phyloP scores from a whole-genome alignment of 1,140 invertebrate species.

The Polypedilum vanderplanki region DNA sequence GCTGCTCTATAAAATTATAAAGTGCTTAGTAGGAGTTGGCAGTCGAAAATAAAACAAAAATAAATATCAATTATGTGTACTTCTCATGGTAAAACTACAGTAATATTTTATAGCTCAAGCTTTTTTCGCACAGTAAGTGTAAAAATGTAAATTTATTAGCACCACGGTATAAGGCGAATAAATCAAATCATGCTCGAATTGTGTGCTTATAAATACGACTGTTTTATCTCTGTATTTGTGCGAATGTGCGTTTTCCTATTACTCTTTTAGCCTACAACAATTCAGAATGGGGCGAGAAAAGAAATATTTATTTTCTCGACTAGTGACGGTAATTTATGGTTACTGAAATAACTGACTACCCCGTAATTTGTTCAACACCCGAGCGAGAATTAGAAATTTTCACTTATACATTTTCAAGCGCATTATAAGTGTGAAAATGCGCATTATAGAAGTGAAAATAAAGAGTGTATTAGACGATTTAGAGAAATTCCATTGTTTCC shows the following conservation, averaged over 20 bases:
- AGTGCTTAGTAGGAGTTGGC: constrained; percentile 16
- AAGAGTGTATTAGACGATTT: constrained; percentile 9
- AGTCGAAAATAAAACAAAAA: not conserved
- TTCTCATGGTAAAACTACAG: not conserved
- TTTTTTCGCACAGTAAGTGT: constrained; percentile 25
- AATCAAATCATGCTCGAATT: constrained; percentile 14
- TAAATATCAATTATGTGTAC: constrained; percentile 25
- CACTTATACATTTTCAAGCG: not conserved
- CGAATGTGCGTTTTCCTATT: not conserved
- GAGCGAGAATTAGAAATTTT: not conserved
- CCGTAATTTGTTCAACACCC: constrained; percentile 24
- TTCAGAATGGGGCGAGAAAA: not conserved
- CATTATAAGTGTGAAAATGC: not conserved
- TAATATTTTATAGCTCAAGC: not conserved
- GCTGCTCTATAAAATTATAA: constrained; percentile 14
- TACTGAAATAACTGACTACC: constrained; percentile 24
- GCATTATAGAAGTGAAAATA: not conserved
- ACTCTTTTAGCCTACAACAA: not conserved
- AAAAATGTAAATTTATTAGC: constrained; percentile 29
- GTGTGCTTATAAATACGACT: not conserved
- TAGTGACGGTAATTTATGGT: constrained; percentile 27
- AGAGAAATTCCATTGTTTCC: constrained; percentile 23
- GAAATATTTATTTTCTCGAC: not conserved
- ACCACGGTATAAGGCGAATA: not conserved
- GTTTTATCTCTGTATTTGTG: not conserved